A percentile compares a stretch with the other conserved stretches of the same genome.
Evolutionary conservation across 2,113 vertebrate genomes (phyloP).

Genomic region (Morone saxatilis): DNA sequence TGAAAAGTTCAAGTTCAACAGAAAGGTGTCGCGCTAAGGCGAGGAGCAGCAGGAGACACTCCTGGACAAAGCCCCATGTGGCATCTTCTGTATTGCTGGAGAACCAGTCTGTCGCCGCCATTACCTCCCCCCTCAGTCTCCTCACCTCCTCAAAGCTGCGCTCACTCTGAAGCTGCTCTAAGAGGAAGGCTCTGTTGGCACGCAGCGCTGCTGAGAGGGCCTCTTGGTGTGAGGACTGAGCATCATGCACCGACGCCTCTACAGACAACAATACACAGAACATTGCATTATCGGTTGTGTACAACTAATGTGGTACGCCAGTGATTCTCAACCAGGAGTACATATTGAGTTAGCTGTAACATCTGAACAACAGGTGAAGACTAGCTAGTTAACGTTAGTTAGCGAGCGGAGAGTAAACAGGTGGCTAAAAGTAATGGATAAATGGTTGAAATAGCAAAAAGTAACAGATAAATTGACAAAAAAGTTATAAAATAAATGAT

Average conservation of each 20-base stretch:
- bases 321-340: neutral
- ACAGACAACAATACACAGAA: slow-evolving; percentile 23
- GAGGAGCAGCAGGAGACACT: slow-evolving; percentile 87
- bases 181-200: slow-evolving; percentile 81
- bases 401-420: too few species aligned
- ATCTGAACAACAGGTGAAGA: too few species aligned
- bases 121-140: slow-evolving; percentile 71
- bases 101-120: slow-evolving; percentile 70
- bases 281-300: neutral
- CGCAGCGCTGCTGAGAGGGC: slow-evolving; percentile 82
- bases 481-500: too few species aligned
- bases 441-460: too few species aligned
- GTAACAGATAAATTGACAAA: too few species aligned
- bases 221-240: slow-evolving; percentile 76
- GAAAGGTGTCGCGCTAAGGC: slow-evolving; percentile 83
- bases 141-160: slow-evolving; percentile 73
- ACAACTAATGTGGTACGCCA: neutral
- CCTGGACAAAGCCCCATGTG: slow-evolving; percentile 87
- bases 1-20: slow-evolving; percentile 79
- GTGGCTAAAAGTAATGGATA: too few species aligned
- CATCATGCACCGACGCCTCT: slow-evolving; percentile 72
- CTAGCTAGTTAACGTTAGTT: too few species aligned
- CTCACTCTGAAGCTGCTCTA: slow-evolving; percentile 80
- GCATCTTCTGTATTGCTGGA: slow-evolving; percentile 68
- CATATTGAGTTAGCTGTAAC: too few species aligned